Percentiles rank a stretch among this genome's conserved stretches.
Conservation (phyloP, 2,797 vertebrate species). For the Rhynchonycteris naso region DNA sequence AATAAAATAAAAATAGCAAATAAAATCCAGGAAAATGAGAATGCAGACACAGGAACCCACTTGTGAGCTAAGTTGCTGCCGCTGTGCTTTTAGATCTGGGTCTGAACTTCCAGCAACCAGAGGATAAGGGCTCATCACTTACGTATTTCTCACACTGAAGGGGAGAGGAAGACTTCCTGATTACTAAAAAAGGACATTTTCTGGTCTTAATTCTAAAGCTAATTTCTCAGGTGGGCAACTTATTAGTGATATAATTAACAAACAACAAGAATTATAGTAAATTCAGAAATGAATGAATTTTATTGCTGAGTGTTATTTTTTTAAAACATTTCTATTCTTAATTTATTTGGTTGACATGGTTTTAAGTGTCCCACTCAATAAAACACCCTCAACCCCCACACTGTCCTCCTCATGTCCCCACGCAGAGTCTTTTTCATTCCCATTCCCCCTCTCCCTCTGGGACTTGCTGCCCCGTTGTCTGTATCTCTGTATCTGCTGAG, state of each 20-base stretch:
- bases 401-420: too few relatives aligned
- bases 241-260: not conserved
- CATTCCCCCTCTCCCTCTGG: too few relatives aligned
- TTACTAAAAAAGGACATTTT: not conserved
- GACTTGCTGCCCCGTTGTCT: too few relatives aligned
- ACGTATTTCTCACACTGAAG: not conserved
- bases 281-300: conserved; percentile 46
- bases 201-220: conserved; percentile 4
- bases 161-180: not conserved
- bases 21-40: conserved; percentile 19
- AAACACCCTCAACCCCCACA: too few relatives aligned
- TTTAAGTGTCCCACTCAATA: too few relatives aligned
- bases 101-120: not conserved
- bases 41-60: not conserved
- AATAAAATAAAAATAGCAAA: conserved; percentile 47
- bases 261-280: not conserved
- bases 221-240: not conserved
- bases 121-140: not conserved
- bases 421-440: too few relatives aligned
- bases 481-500: not conserved
- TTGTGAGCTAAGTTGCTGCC: not conserved
- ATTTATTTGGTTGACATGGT: too few relatives aligned
- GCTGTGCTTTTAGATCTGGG: conserved; percentile 25
- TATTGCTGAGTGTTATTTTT: not conserved
- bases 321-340: too few relatives aligned